Evolutionary conservation across 2,888 invertebrate species (phyloP).

Genomic region (Leptopilina myrica): DNA sequence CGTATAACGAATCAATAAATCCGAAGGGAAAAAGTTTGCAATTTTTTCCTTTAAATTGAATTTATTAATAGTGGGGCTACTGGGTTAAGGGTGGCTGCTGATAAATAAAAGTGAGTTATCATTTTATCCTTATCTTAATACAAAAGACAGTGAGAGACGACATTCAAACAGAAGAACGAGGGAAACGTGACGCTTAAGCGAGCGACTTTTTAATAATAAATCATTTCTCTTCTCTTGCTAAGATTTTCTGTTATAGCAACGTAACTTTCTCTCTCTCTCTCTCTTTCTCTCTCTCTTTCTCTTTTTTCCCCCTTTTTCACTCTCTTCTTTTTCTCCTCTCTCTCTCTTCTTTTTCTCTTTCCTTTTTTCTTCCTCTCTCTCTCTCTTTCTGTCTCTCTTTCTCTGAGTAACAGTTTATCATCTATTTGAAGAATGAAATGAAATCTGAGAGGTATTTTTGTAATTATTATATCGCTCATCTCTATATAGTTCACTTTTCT

Average conservation of each 20-base stretch:
- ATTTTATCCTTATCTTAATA: slow-evolving; percentile 30
- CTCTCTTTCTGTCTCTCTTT: too few species aligned
- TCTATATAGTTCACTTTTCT: neutral
- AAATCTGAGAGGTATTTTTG: neutral
- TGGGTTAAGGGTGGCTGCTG: neutral
- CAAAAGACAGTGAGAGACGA: slow-evolving; percentile 24
- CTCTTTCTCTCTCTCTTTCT: too few species aligned
- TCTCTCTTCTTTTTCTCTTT: too few species aligned
- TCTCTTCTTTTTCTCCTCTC: too few species aligned
- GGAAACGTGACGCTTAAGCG: slow-evolving; percentile 22
- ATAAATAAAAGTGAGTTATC: slow-evolving; percentile 25
- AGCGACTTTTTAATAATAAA: slow-evolving; percentile 37
- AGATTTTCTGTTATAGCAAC: slow-evolving; percentile 18
- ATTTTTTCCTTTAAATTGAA: too few species aligned
- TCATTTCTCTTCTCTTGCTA: slow-evolving; percentile 27
- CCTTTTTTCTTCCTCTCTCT: too few species aligned
- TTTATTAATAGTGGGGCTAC: neutral
- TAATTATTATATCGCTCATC: slow-evolving; percentile 13
- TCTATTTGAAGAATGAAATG: slow-evolving; percentile 22
- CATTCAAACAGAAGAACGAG: slow-evolving; percentile 33
- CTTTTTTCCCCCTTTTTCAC: too few species aligned
- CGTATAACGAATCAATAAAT: too few species aligned
- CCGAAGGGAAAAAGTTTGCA: too few species aligned
- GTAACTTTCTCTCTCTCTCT: too few species aligned
- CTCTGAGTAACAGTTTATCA: slow-evolving; percentile 19